These are phyloP conservation scores for Varanus komodoensis DNA, from an alignment of 2,113 vertebrate genomes.

Conservation along the genomic window DNA sequence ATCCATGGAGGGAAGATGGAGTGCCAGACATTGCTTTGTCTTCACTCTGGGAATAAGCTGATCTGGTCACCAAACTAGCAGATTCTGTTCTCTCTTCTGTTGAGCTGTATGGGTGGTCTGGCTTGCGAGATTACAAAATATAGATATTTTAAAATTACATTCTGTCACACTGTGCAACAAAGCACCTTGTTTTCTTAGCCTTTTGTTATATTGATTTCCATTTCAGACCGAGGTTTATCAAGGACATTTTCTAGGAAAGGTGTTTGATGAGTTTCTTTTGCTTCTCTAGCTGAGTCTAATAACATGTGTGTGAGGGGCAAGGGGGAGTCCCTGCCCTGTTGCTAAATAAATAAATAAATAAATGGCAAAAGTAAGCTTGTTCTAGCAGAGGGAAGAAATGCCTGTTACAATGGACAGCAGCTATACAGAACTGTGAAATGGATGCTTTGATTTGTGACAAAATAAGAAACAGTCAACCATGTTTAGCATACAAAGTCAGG, in stretches of 20 bases:
- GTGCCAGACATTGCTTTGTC: background rate
- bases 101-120: background rate
- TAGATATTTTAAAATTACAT: slow-evolving; percentile 4
- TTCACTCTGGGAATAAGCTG: background rate
- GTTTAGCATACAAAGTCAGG: background rate
- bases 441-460: background rate
- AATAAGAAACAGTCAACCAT: background rate
- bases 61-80: background rate
- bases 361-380: background rate
- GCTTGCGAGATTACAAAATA: slow-evolving; percentile 2
- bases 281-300: background rate
- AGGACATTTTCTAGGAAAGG: slow-evolving; percentile 27
- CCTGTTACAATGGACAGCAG: slow-evolving; percentile 34
- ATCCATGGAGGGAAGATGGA: background rate
- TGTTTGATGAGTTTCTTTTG: slow-evolving; percentile 39
- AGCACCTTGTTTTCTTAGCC: slow-evolving; percentile 23
- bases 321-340: slow-evolving; percentile 9
- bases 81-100: background rate
- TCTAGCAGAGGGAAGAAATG: background rate
- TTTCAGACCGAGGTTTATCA: slow-evolving; percentile 10
- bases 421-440: background rate
- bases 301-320: background rate
- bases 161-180: slow-evolving; percentile 8
- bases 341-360: slow-evolving; percentile 29
- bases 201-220: slow-evolving; percentile 12